Evolutionary conservation across 1,140 invertebrate species (phyloP).

Genomic region (Procambarus virginalis): DNA sequence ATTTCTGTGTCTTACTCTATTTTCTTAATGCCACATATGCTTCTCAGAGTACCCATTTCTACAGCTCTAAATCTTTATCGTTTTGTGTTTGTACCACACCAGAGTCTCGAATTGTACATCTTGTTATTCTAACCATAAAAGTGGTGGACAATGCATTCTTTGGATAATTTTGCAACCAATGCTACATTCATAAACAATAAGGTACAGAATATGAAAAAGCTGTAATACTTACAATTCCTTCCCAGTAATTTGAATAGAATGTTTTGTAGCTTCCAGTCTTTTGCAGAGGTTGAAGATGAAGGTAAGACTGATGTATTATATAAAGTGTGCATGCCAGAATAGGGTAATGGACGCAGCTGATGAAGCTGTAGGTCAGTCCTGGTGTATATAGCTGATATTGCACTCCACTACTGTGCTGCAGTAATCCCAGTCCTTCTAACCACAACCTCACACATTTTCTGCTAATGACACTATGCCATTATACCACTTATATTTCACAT

Average conservation of each 20-base stretch:
- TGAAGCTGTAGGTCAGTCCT: slow-evolving; percentile 32
- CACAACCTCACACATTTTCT: slow-evolving; percentile 36
- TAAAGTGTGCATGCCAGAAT: neutral
- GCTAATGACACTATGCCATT: neutral
- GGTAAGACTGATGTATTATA: slow-evolving; percentile 11
- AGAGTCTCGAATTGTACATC: too few relatives aligned
- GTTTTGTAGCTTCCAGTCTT: slow-evolving; percentile 22
- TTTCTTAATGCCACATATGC: too few relatives aligned
- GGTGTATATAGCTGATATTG: slow-evolving; percentile 20
- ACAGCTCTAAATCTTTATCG: too few relatives aligned
- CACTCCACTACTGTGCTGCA: slow-evolving; percentile 16
- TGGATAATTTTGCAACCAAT: too few relatives aligned
- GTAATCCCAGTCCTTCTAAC: slow-evolving; percentile 15
- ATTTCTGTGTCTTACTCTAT: too few relatives aligned
- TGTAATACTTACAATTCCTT: slow-evolving; percentile 70
- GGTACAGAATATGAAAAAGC: too few relatives aligned
- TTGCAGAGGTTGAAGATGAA: neutral
- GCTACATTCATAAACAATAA: too few relatives aligned
- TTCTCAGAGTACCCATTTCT: too few relatives aligned
- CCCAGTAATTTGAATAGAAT: slow-evolving; percentile 73
- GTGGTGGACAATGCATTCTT: too few relatives aligned
- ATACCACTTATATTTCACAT: too few relatives aligned
- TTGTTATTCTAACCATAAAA: too few relatives aligned
- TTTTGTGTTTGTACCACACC: too few relatives aligned
- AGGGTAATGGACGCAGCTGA: slow-evolving; percentile 21